Evolutionary conservation across 35 echinoderm and acorn worm genomes (phyloP).

Genomic region (Amphiura filiformis): DNA sequence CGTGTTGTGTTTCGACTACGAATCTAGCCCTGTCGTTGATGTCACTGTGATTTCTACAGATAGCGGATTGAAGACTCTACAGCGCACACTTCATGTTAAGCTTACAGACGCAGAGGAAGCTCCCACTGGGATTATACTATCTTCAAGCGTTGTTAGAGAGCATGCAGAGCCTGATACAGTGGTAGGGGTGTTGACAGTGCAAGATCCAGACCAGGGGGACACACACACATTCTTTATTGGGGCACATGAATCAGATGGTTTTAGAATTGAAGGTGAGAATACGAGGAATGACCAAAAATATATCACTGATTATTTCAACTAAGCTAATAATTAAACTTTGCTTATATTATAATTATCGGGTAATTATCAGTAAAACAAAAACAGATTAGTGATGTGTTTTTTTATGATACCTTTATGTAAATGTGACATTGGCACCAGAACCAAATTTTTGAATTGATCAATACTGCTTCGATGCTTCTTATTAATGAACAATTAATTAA

Average conservation of each 20-base stretch:
- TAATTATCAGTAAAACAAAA: no score
- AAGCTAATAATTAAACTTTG: no score
- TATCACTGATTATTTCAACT: no score
- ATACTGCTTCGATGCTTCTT: no score
- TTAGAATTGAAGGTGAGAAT: background rate
- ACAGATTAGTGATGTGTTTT: no score
- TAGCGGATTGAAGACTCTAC: background rate
- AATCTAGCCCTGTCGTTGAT: background rate
- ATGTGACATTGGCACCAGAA: no score
- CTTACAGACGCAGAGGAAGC: slow-evolving; percentile 39
- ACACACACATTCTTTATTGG: slow-evolving; percentile 20
- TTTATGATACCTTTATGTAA: no score
- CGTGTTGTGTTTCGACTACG: slow-evolving; percentile 32
- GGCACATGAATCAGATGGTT: background rate
- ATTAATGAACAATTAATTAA: no score
- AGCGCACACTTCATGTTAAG: background rate
- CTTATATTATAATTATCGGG: no score
- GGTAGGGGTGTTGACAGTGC: slow-evolving; percentile 11
- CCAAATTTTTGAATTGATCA: no score
- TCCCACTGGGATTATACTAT: slow-evolving; percentile 1
- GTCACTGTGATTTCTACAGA: slow-evolving; percentile 21
- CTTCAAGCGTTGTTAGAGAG: slow-evolving; percentile 19
- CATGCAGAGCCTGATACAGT: slow-evolving; percentile 5
- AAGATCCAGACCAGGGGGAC: slow-evolving; percentile 35
- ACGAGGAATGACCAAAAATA: no score